phyloP scores from a whole-genome alignment of 2,797 vertebrate species.

The Rhinoraja longicauda region DNA sequence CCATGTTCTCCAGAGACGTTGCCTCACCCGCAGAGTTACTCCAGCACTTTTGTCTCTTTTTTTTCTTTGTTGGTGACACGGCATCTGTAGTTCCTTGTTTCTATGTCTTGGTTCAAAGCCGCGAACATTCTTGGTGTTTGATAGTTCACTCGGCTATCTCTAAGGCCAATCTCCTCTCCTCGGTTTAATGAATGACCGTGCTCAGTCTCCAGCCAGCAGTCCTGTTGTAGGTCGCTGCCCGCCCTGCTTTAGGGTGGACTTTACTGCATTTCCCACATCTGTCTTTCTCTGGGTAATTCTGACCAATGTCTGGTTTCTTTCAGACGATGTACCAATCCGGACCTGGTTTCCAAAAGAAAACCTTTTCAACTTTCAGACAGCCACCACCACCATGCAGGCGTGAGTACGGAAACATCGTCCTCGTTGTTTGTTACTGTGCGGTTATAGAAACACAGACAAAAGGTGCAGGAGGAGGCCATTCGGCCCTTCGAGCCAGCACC shows the following conservation, averaged over 20 bases:
- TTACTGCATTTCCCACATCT: neutral
- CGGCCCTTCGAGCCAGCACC: no score
- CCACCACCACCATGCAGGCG: conserved; percentile 97
- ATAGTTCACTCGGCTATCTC: neutral
- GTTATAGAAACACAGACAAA: no score
- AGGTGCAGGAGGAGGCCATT: no score
- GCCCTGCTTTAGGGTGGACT: neutral
- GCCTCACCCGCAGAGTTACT: no score
- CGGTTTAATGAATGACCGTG: neutral
- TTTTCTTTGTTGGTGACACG: neutral
- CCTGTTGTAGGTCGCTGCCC: conserved; percentile 34
- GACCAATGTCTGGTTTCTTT: conserved; percentile 39
- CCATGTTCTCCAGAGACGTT: no score
- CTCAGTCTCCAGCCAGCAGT: neutral
- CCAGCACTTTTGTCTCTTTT: no score
- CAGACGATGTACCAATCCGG: conserved; percentile 75
- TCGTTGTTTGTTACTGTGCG: no score
- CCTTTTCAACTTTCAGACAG: conserved; percentile 91
- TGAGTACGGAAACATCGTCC: conserved; percentile 61
- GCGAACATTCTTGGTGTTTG: neutral
- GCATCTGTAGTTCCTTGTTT: neutral
- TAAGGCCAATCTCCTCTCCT: neutral
- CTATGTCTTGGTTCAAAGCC: neutral
- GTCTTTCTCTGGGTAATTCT: neutral
- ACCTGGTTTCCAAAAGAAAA: conserved; percentile 96